A percentile compares a stretch with the other conserved stretches of the same genome.
phyloP scores from a whole-genome alignment of 2,113 vertebrate species.

The Sphyrna mokarran region DNA sequence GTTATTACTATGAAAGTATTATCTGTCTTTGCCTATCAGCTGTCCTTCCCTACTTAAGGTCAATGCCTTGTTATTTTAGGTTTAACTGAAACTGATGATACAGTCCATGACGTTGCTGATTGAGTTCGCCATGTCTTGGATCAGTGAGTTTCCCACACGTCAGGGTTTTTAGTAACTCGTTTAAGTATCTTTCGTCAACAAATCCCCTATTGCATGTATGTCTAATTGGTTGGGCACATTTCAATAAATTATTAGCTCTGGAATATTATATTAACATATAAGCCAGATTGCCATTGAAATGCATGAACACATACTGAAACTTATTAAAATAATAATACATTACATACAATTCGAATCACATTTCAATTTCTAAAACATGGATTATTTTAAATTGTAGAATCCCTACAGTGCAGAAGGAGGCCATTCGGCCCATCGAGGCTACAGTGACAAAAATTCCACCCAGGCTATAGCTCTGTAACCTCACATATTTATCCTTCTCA shows the following conservation, averaged over 20 bases:
- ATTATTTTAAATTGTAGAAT: background rate
- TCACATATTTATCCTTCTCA: no score
- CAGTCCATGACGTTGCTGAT: background rate
- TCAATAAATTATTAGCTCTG: background rate
- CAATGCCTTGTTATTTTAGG: background rate
- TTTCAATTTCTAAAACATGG: background rate
- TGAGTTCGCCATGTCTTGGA: background rate
- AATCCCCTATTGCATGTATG: background rate
- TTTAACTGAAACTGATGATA: background rate
- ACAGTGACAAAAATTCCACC: no score
- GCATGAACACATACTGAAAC: no score
- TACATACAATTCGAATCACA: background rate
- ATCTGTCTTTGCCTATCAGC: constrained; percentile 11
- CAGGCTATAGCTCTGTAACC: no score
- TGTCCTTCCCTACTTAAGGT: background rate
- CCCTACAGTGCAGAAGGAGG: background rate
- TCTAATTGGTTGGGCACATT: background rate
- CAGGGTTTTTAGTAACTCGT: background rate
- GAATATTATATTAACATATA: background rate
- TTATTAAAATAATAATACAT: background rate
- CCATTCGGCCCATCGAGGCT: no score
- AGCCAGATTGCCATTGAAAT: background rate
- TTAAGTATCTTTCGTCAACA: background rate
- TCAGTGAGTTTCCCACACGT: background rate
- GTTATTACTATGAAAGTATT: background rate